These are phyloP conservation scores for Phaetusa simplex DNA, from an alignment of 2,113 vertebrate species.

Conservation along the genomic window DNA sequence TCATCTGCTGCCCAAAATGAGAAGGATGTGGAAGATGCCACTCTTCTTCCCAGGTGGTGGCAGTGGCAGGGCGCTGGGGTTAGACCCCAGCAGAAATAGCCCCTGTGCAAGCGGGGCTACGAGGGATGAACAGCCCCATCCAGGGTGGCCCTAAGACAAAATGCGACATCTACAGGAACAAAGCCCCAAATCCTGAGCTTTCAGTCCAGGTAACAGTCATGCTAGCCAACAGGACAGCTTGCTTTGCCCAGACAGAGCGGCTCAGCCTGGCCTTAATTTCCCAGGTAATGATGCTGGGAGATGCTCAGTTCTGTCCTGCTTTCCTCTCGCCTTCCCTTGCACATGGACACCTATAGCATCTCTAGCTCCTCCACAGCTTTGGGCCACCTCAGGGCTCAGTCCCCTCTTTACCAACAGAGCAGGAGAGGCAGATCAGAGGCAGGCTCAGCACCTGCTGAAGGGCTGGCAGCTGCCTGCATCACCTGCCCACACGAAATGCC, in stretches of 20 bases:
- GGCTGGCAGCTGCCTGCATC: background rate
- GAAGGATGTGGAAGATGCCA: background rate
- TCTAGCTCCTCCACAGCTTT: background rate
- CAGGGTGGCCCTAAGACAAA: background rate
- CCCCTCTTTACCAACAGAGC: fast-evolving
- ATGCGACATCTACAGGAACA: background rate
- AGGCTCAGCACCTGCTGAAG: fast-evolving
- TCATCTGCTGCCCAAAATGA: background rate
- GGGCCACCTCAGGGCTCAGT: background rate
- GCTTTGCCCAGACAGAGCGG: background rate
- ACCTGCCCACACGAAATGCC: background rate
- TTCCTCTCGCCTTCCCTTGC: background rate
- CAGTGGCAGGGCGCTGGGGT: background rate
- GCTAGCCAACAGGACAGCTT: background rate
- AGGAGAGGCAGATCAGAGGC: background rate
- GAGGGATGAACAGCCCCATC: background rate
- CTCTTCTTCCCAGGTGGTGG: background rate
- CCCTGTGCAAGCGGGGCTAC: background rate
- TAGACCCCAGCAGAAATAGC: background rate
- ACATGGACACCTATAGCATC: background rate
- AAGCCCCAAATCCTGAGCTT: background rate
- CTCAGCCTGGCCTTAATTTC: background rate
- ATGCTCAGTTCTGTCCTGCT: background rate
- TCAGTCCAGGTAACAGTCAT: background rate
- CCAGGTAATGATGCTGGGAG: background rate